These are phyloP conservation scores for Pygoscelis antarcticus DNA, from an alignment of 2,113 vertebrate species.

Conservation along the genomic window DNA sequence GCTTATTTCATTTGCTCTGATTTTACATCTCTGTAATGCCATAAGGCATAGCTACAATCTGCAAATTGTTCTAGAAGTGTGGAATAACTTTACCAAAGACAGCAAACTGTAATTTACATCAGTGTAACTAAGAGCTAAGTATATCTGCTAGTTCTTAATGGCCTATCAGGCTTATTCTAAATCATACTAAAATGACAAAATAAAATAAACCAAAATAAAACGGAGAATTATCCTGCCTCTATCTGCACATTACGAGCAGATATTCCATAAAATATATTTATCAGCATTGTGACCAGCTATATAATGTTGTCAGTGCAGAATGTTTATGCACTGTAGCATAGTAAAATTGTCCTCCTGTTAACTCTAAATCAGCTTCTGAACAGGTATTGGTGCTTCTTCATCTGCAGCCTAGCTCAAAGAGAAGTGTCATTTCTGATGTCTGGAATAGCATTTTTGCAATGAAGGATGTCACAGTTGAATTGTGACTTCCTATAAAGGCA, in stretches of 20 bases:
- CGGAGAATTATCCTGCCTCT: background rate
- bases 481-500: background rate
- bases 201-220: constrained; percentile 30
- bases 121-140: background rate
- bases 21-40: background rate
- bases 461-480: background rate
- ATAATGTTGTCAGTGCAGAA: background rate
- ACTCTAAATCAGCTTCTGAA: constrained; percentile 47
- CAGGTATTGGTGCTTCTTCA: background rate
- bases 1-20: background rate
- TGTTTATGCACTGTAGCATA: background rate
- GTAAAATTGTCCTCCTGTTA: constrained; percentile 26
- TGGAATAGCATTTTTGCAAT: background rate
- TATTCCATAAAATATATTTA: constrained; percentile 29
- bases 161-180: background rate
- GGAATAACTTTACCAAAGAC: background rate
- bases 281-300: constrained; percentile 22
- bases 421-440: background rate
- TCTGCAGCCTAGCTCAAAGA: background rate
- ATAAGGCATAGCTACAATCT: background rate
- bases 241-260: background rate
- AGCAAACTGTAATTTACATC: background rate
- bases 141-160: background rate
- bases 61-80: background rate
- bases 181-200: constrained; percentile 21